Evolutionary conservation across 37 sponge, comb jelly and placozoan species (phyloP), one percentile per base, ranked within the genome.

Genomic region (Oscarella lobularis): DNA sequence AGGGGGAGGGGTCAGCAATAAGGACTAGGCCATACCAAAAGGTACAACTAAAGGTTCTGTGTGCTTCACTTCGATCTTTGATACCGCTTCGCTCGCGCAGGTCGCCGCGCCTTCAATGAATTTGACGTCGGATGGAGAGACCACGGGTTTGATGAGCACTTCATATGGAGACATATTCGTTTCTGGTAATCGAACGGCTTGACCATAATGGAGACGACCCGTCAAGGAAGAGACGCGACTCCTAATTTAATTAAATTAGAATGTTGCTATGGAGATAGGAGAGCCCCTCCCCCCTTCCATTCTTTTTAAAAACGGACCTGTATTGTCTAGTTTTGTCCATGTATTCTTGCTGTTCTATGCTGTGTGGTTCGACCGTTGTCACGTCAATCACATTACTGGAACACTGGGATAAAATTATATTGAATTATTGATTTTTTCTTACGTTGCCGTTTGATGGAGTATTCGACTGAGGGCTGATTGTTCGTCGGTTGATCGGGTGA

Each of bases 361-460:
- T 68, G 31, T 68, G 71, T 4, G 71, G 71, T 4, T 20, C 30
- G 4, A 68, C 30, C 29, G 71, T 34, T n/a, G n/a, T n/a, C 71
- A 68, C 71, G 31, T 68, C 71, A 68, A 68, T 20, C n/a, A 68
- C 71, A 68, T 68, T 68, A 5, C 71, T 68, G 30, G n/a, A 68
- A n/a, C n/a, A n/a, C n/a, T n/a, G n/a, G n/a, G n/a, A n/a, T n/a
- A n/a, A n/a, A n/a, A n/a, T n/a, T n/a, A n/a, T n/a, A n/a, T n/a
- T n/a, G n/a, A n/a, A n/a, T n/a, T n/a, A n/a, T 27, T 20, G 20
- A 48, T 20, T 27, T 20, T 27, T 27, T 27, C 60, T 48, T 20
- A 48, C 60, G 60, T 48, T 9, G 60, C 60, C 9, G 60, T 48
- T 20, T 48, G 14, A 48, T 48, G 60, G 14, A 48, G 20, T 27